Percentiles rank a stretch among this genome's conserved stretches.
These are phyloP conservation scores for Operophtera brumata DNA, from an alignment of 2,888 invertebrate genomes.

Conservation along the genomic window DNA sequence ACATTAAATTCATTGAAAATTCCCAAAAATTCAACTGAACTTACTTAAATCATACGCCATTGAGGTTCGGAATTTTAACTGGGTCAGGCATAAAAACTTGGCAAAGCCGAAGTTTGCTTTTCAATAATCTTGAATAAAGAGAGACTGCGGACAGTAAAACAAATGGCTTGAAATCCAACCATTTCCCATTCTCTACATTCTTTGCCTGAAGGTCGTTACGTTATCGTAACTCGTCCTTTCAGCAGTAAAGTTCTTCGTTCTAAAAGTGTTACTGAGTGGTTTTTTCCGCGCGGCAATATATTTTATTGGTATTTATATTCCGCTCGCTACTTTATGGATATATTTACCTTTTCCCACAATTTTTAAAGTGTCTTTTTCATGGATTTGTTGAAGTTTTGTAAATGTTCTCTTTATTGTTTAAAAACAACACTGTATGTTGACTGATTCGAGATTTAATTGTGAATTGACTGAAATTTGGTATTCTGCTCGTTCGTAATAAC, in stretches of 20 bases:
- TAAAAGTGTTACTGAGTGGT: conserved; percentile 31
- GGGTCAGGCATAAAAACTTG: conserved; percentile 21
- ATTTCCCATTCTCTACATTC: background rate
- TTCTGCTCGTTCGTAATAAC: too few relatives aligned
- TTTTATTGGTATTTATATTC: conserved; percentile 16
- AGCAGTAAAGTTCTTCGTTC: conserved; percentile 30
- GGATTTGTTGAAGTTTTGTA: too few relatives aligned
- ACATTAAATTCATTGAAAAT: conserved; percentile 22
- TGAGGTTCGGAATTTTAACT: conserved; percentile 12
- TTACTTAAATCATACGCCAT: conserved; percentile 16
- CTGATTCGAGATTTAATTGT: too few relatives aligned
- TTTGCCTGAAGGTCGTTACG: conserved; percentile 16
- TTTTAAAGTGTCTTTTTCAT: too few relatives aligned
- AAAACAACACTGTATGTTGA: too few relatives aligned
- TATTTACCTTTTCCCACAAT: background rate
- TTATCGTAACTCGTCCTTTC: conserved; percentile 25
- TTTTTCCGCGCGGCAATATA: conserved; percentile 26
- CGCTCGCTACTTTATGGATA: background rate
- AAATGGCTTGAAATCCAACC: conserved; percentile 6
- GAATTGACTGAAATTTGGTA: too few relatives aligned
- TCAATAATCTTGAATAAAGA: conserved; percentile 22
- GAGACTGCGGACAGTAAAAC: conserved; percentile 10
- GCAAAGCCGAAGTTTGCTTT: conserved; percentile 10
- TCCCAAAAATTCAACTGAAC: conserved; percentile 11
- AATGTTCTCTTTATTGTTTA: too few relatives aligned